These are phyloP conservation scores for Damaliscus lunatus DNA, from an alignment of 2,113 vertebrate genomes.

Conservation along the genomic window DNA sequence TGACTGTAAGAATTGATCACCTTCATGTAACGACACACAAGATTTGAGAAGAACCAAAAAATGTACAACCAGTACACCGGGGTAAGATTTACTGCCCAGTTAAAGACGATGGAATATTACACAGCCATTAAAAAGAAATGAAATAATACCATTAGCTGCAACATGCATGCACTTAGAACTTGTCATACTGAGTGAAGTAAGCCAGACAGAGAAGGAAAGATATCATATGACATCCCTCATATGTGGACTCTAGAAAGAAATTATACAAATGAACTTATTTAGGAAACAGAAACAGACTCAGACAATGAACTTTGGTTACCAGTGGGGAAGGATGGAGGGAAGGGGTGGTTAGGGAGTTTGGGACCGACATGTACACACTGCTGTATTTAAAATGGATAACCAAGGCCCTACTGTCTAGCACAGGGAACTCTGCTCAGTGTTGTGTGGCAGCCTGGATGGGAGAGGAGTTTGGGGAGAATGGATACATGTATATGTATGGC, in stretches of 20 bases:
- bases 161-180: not conserved
- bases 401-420: not conserved
- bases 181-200: not conserved
- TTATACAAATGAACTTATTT: not conserved
- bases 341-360: not conserved
- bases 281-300: not conserved
- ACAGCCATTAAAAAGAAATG: not conserved
- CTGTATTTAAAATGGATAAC: not conserved
- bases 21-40: not conserved
- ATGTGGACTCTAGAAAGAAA: not conserved
- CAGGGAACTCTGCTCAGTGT: not conserved
- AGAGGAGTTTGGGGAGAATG: not conserved
- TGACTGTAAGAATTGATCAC: not conserved
- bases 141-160: not conserved
- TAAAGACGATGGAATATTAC: not conserved
- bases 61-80: not conserved
- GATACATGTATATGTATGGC: not conserved
- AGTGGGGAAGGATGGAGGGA: not conserved
- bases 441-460: not conserved
- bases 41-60: not conserved
- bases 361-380: not conserved
- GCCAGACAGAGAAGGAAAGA: not conserved
- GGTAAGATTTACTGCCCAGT: not conserved
- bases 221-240: not conserved
- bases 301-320: not conserved